Evolutionary conservation across 2,113 vertebrate genomes (phyloP).

Genomic region (Anguilla japonica): DNA sequence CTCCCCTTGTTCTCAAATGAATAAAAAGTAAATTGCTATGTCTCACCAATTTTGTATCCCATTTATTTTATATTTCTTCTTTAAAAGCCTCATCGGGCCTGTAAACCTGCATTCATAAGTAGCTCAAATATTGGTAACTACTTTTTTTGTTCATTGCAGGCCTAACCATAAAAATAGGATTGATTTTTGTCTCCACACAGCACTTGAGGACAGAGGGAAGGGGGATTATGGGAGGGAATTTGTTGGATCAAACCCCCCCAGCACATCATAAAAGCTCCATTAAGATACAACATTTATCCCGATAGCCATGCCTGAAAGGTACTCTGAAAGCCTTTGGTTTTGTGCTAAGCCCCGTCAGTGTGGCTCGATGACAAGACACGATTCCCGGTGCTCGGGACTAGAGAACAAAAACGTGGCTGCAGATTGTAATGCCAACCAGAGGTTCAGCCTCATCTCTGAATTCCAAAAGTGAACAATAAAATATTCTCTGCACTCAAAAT

Average conservation of each 20-base stretch:
- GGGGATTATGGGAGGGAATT: constrained; percentile 52
- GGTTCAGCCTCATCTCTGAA: background rate
- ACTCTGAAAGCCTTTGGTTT: constrained; percentile 2
- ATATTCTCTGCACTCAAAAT: background rate
- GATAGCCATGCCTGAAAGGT: constrained; percentile 20
- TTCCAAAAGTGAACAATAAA: background rate
- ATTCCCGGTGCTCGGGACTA: background rate
- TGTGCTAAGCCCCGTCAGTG: constrained; percentile 1
- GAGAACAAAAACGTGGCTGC: background rate
- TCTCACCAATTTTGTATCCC: constrained; percentile 14
- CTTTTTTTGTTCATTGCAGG: constrained; percentile 11
- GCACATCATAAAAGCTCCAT: constrained; percentile 58
- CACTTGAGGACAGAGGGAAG: constrained; percentile 46
- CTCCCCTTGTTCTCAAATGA: background rate
- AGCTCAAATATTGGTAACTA: constrained; percentile 26
- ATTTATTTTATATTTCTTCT: constrained; percentile 31
- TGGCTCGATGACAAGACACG: background rate
- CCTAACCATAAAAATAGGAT: constrained; percentile 54
- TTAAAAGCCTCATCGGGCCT: constrained; percentile 34
- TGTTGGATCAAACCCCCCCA: constrained; percentile 47
- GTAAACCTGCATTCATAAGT: constrained; percentile 38
- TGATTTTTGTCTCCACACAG: constrained; percentile 50
- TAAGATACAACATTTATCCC: constrained; percentile 39
- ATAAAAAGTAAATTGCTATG: constrained; percentile 10
- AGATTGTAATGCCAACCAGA: background rate